Conservation (phyloP, 2,113 vertebrate species). For the Pangasianodon hypophthalmus region DNA sequence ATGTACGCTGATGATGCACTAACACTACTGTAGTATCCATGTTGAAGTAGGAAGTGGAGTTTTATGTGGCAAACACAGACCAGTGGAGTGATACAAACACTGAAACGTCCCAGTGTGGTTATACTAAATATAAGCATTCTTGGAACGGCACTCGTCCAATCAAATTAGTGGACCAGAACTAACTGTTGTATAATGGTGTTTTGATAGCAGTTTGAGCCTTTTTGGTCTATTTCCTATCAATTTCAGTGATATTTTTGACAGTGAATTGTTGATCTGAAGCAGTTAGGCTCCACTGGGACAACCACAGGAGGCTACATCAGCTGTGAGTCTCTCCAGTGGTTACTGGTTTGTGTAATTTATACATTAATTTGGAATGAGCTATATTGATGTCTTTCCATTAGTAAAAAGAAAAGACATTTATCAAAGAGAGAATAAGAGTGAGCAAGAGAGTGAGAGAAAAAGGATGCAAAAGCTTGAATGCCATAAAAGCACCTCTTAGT, state of each 20-base stretch:
- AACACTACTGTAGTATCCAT: background rate
- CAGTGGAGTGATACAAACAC: background rate
- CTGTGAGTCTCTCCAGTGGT: background rate
- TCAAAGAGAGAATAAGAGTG: background rate
- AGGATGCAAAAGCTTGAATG: slow-evolving; percentile 47
- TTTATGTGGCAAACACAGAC: no score
- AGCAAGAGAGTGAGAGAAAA: background rate
- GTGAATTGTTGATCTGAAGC: background rate
- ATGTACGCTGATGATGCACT: background rate
- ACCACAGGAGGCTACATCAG: background rate
- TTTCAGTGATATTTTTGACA: slow-evolving; percentile 13
- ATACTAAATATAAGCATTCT: background rate
- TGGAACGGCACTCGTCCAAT: background rate
- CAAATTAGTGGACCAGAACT: background rate
- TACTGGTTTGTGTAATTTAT: slow-evolving; percentile 40
- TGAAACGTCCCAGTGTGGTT: background rate
- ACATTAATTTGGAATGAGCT: slow-evolving; percentile 42
- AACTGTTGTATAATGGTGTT: slow-evolving; percentile 10
- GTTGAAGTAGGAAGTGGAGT: no score
- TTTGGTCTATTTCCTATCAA: slow-evolving; percentile 9
- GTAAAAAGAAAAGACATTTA: slow-evolving; percentile 36
- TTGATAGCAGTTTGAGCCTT: background rate
- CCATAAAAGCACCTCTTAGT: slow-evolving; percentile 74
- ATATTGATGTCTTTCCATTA: slow-evolving; percentile 26
- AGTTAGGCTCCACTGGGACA: background rate